Base-by-base conservation (phyloP, 2,797 vertebrate genomes). In the Sebastes minor region DNA sequence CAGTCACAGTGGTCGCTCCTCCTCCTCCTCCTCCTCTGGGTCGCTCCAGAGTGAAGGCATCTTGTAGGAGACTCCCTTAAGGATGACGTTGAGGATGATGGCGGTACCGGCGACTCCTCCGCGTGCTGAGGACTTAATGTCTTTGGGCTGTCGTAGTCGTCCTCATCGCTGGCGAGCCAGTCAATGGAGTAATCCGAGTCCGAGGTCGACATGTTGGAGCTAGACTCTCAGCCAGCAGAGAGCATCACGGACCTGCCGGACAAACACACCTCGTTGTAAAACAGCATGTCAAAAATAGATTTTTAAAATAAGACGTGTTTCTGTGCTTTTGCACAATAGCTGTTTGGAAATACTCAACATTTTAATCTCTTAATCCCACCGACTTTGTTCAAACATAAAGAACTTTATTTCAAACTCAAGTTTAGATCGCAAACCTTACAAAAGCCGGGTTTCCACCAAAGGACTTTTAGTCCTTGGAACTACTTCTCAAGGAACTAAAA, bases 161-260 rank as follows among this genome's bases (percentile, higher is more conserved):
- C 92, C 62, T 92, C 91, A 0, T 92, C 92, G 13, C 89, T 90
- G 88, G 89, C 83, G 42, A 91, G 85, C 89, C 89, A 90, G 89
- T 92, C 88, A 10, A 87, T 82, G 65, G 91, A 92, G 67, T 68
- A 75, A 67, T 93, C 92, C 1, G 91, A 94, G 87, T 93, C 90
- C 1, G 91, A 91, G 65, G 89, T 71, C 2, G 88, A 92, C 93
- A 95, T 95, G 80, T 9, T 92, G 67, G 67, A 66, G 65, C 2
- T 62, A 4, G 55, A 63, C 8, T 9, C 9, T 84, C 85, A 90
- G 59, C 84, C 83, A 68, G 86, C 72, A 76, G 82, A 66, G 65
- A 74, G 65, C 89, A 88, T 91, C 74, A 74, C 78, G 55, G 71
- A 88, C 77, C 92, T 93, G 84, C 11, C 2, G 32, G 30, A 5